A percentile compares a stretch with the other conserved stretches of the same genome.
Evolutionary conservation across 2,888 invertebrate species (phyloP).

Genomic region (Pantelozetes paolii): DNA sequence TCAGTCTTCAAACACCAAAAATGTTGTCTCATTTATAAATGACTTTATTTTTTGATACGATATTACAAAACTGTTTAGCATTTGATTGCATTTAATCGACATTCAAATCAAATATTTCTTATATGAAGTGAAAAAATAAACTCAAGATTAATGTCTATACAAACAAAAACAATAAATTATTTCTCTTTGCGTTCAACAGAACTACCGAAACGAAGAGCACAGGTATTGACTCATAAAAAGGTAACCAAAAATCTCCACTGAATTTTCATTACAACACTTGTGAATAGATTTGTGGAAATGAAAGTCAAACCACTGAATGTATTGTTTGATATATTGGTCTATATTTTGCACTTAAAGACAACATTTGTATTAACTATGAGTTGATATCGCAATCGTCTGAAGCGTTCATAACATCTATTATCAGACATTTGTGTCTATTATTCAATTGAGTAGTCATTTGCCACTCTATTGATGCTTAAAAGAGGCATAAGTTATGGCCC

Average conservation of each 20-base stretch:
- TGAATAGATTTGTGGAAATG: no score
- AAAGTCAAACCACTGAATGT: no score
- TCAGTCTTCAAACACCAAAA: neutral
- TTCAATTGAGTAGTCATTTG: neutral
- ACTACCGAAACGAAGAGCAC: no score
- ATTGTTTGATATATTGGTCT: no score
- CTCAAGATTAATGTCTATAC: neutral
- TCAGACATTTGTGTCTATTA: neutral
- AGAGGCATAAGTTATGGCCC: conserved; percentile 14
- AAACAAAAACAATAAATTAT: neutral
- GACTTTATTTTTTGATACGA: neutral
- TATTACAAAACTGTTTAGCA: neutral
- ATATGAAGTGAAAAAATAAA: neutral
- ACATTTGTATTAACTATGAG: neutral
- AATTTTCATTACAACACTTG: no score
- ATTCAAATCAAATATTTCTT: neutral
- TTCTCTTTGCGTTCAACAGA: no score
- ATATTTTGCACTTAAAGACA: no score
- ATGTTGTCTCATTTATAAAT: conserved; percentile 21
- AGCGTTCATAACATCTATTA: neutral
- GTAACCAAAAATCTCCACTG: no score
- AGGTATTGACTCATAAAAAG: no score
- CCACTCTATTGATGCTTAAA: neutral
- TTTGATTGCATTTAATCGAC: conserved; percentile 8
- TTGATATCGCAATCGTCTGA: neutral